Conservation (phyloP, 1,140 invertebrate species). For the Littorina saxatilis region DNA sequence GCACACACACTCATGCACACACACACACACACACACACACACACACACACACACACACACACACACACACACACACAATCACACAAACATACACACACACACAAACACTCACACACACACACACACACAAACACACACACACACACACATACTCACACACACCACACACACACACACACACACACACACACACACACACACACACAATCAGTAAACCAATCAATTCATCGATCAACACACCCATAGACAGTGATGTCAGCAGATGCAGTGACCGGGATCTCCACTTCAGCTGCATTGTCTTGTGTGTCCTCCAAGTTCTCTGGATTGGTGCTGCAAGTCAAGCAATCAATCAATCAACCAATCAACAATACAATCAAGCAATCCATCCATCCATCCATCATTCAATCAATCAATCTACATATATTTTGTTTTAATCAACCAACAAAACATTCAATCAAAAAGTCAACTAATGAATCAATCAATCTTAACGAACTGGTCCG, state of each 20-base stretch:
- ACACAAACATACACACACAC: slow-evolving; percentile 37
- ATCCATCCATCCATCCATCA: too few relatives aligned
- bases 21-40: neutral
- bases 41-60: neutral
- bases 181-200: neutral
- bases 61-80: neutral
- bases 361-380: too few relatives aligned
- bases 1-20: neutral
- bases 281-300: slow-evolving; percentile 34
- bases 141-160: neutral
- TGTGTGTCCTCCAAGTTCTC: slow-evolving; percentile 43
- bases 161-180: neutral
- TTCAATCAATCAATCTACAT: slow-evolving; percentile 23
- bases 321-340: slow-evolving; percentile 57
- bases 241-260: slow-evolving; percentile 59
- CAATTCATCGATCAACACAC: slow-evolving; percentile 40
- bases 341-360: too few relatives aligned
- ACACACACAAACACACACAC: neutral
- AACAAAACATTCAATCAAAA: too few relatives aligned
- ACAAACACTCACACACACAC: slow-evolving; percentile 14
- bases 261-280: slow-evolving; percentile 54
- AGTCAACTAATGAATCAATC: too few relatives aligned
- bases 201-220: too few relatives aligned
- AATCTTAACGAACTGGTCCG: too few relatives aligned
- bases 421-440: neutral